phyloP scores from a whole-genome alignment of 2,888 invertebrate species.

The Orthosia incerta region DNA sequence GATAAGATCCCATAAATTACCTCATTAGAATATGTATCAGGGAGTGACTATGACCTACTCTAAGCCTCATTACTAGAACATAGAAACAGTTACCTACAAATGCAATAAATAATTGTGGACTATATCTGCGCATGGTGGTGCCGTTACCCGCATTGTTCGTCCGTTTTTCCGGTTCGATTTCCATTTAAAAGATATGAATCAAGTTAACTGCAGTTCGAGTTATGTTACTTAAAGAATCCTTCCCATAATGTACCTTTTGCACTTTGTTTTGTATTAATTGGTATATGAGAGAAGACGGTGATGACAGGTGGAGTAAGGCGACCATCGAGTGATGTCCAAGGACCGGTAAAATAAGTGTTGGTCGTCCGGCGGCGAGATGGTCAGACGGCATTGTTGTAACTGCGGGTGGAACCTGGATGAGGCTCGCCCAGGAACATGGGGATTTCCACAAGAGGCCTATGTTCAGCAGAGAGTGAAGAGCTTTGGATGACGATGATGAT shows the following conservation, averaged over 20 bases:
- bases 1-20: background rate
- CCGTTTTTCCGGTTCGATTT: constrained; percentile 60
- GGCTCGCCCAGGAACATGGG: too few species aligned
- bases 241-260: constrained; percentile 4
- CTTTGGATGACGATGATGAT: too few species aligned
- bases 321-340: too few species aligned
- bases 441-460: too few species aligned
- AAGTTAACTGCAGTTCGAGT: constrained; percentile 47
- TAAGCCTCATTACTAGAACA: constrained; percentile 41
- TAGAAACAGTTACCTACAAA: constrained; percentile 40
- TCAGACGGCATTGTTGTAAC: too few species aligned
- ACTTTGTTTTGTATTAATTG: background rate
- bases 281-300: background rate
- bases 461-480: too few species aligned
- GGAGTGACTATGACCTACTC: constrained; percentile 7
- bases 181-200: constrained; percentile 59
- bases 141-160: constrained; percentile 65
- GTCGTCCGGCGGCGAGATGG: too few species aligned
- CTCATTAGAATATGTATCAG: background rate
- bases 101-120: constrained; percentile 56
- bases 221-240: constrained; percentile 21
- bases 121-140: constrained; percentile 48
- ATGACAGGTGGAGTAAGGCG: too few species aligned
- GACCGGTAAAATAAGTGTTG: too few species aligned
- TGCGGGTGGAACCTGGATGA: too few species aligned